Percentiles rank a stretch among this genome's conserved stretches.
phyloP scores from a whole-genome alignment of 2,797 vertebrate species.

The Chelmon rostratus region DNA sequence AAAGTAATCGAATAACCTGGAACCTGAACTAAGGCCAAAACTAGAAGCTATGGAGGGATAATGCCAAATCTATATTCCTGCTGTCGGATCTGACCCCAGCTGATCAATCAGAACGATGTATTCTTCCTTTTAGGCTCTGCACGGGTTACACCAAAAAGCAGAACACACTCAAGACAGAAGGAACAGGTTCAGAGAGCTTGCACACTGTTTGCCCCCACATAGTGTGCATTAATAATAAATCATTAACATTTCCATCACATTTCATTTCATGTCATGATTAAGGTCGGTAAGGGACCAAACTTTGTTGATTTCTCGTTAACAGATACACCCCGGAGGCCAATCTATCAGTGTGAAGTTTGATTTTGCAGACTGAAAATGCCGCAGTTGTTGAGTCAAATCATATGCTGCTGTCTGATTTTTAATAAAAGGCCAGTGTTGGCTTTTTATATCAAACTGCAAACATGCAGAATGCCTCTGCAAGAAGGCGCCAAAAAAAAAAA shows the following conservation, averaged over 20 bases:
- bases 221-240: conserved; percentile 20
- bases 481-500: background rate
- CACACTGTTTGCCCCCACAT: conserved; percentile 15
- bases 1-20: background rate
- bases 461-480: background rate
- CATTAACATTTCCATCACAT: conserved; percentile 29
- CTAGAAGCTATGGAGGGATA: conserved; percentile 7
- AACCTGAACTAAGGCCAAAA: background rate
- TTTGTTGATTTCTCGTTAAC: conserved; percentile 30
- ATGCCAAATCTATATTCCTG: conserved; percentile 13
- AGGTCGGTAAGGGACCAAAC: conserved; percentile 23
- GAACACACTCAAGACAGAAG: background rate
- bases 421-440: background rate
- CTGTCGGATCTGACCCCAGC: conserved; percentile 28
- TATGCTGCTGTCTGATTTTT: background rate
- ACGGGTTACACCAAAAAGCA: background rate
- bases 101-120: background rate
- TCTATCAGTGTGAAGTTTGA: conserved; percentile 21
- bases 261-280: conserved; percentile 25
- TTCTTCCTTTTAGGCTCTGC: conserved; percentile 3
- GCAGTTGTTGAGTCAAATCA: conserved; percentile 3
- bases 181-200: background rate
- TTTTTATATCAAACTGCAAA: conserved; percentile 7
- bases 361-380: background rate
- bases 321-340: conserved; percentile 21